Evolutionary conservation across 2,113 vertebrate species (phyloP), one percentile per base, ranked within the genome.

Genomic region (Motacilla alba): DNA sequence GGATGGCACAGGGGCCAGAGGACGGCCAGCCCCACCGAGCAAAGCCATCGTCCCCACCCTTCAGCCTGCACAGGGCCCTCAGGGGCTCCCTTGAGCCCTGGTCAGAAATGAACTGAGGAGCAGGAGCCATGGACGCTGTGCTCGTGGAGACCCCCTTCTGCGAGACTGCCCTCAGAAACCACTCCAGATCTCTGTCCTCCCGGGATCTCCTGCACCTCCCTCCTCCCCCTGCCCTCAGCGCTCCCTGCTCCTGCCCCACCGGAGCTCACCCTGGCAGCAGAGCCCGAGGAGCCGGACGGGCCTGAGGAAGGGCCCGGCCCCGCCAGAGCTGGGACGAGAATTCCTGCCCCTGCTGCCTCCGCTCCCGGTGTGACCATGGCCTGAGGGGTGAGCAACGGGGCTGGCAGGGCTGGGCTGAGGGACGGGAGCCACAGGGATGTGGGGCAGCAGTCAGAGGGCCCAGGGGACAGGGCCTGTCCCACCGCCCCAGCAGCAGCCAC

Each of bases 41-140:
- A 47, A 23, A 3, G 9, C 22, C 49, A 13, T 7, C 0, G 0
- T 13, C 13, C 56, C 47, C 33, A 11, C 13, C 35, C 39, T 31
- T 22, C 8, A 46, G 68, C 39, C 22, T 14, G 39, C 15, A 15
- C 49, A 39, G 33, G 27, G 58, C 58, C 56, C 33, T 14, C 39
- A 27, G 81, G 33, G 10, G 11, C 39, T 55, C 17, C 68, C 59
- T 15, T 27, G 39, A 9, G 18, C 28, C 68, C 49, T 9, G 5
- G 30, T 5, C 12, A 52, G 14, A 55, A 33, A 27, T 2, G 19
- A 37, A 3, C 4, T 6, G 58, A 35, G 37, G 17, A 73, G 47
- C 31, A 33, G 15, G 9, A 44, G 22, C 58, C 17, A 11, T 4
- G 58, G 81, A 4, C 1, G 7, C 27, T 83, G 21, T 14, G 33